Evolutionary conservation across 2,888 invertebrate genomes (phyloP), one percentile per base, ranked within the genome.

Genomic region (Andrena bicolor): DNA sequence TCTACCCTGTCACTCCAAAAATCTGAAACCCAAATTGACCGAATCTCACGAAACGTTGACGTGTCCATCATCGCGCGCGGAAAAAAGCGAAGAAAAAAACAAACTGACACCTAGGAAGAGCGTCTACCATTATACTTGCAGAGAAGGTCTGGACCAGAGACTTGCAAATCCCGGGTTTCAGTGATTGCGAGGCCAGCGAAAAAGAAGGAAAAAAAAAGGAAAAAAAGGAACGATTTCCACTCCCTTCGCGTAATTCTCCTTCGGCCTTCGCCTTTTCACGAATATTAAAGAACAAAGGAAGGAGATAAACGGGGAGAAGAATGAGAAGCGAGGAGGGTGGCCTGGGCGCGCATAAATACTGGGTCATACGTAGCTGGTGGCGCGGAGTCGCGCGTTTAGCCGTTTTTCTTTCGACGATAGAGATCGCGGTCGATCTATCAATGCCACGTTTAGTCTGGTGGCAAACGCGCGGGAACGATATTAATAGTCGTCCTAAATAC

Each of bases 401-500:
- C 75, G 80, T 76, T 65, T 73, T 80, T 80, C 75, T 76, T 70
- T 66, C 32, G 51, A 48, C 35, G 82, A 82, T 82, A 82, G 53
- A 30, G 60, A 82, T 82, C 82, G 28, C 23, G 23, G 75, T 56
- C 80, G 28, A 82, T 82, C 76, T 80, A 80, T 82, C 82, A 82
- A 63, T 72, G 82, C 76, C 82, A 76, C 48, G 68, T 76, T 80
- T 68, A 51, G 82, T 58, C 76, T 23, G 58, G 26, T 20, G 63
- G 68, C 76, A n/a, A 56, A 53, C 63, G 30, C 26, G 68, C 66
- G n/a, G 76, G 58, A 69, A 81, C 76, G 82, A 68, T 79, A 81
- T 76, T 82, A 80, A 81, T 81, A 81, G 82, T 63, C 70, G 76
- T 53, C 41, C 82, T 70, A 75, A 80, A 75, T 80, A 77, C 79